phyloP scores from a whole-genome alignment of 2,113 vertebrate genomes.

The Pterocles gutturalis region DNA sequence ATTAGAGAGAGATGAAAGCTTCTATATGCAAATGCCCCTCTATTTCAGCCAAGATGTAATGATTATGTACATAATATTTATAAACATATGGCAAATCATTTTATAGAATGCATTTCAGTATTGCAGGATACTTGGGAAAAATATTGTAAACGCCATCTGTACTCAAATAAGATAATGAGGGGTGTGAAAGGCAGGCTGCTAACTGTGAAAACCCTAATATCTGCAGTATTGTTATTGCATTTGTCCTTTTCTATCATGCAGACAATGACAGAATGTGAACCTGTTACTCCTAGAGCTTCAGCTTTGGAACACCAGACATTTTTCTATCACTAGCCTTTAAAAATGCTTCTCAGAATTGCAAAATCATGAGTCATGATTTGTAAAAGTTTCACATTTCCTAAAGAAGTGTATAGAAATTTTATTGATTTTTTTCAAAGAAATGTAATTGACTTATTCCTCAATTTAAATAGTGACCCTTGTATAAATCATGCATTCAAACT shows the following conservation, averaged over 20 bases:
- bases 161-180: slow-evolving; percentile 22
- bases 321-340: background rate
- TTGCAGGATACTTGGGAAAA: background rate
- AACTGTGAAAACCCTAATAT: background rate
- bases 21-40: background rate
- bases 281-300: background rate
- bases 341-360: background rate
- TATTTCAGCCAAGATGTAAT: background rate
- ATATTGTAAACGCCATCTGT: slow-evolving; percentile 11
- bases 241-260: background rate
- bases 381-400: background rate
- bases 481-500: background rate
- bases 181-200: slow-evolving; percentile 9
- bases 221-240: background rate
- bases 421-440: background rate
- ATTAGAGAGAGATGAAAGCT: background rate
- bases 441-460: background rate
- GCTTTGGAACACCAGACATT: background rate
- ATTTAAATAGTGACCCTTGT: background rate
- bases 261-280: background rate
- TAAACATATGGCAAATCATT: slow-evolving; percentile 30
- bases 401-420: rapidly evolving
- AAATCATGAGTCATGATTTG: background rate
- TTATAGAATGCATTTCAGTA: background rate
- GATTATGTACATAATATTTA: background rate